phyloP scores from a whole-genome alignment of 2,797 vertebrate genomes.

The Pangasius macronema region DNA sequence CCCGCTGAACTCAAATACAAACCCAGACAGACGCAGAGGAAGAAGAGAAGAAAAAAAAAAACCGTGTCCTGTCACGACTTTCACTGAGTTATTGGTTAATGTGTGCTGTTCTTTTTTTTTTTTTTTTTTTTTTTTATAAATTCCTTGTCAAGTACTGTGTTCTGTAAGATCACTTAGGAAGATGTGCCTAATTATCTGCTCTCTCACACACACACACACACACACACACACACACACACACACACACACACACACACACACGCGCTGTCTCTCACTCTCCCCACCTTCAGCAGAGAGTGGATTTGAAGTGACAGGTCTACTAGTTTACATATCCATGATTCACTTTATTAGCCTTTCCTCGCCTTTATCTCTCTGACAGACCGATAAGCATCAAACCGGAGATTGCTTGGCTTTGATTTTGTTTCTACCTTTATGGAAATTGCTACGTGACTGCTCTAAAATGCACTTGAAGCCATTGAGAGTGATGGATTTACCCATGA shows the following conservation, averaged over 20 bases:
- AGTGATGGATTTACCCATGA: constrained; percentile 1
- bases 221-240: background rate
- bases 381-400: background rate
- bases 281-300: background rate
- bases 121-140: background rate
- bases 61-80: background rate
- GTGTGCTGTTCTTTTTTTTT: background rate
- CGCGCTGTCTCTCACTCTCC: background rate
- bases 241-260: background rate
- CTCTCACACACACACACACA: too few relatives aligned
- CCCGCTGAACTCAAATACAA: background rate
- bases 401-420: constrained; percentile 1
- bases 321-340: background rate
- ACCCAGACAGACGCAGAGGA: background rate
- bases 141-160: background rate
- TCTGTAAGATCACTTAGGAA: background rate
- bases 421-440: background rate
- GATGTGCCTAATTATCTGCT: too few relatives aligned
- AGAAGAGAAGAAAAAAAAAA: background rate
- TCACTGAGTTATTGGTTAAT: background rate
- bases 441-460: background rate
- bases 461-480: background rate
- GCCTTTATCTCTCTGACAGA: background rate
- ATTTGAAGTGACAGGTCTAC: background rate
- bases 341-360: background rate